These are phyloP conservation scores for Vanacampus margaritifer DNA, from an alignment of 2,113 vertebrate genomes.

Conservation along the genomic window DNA sequence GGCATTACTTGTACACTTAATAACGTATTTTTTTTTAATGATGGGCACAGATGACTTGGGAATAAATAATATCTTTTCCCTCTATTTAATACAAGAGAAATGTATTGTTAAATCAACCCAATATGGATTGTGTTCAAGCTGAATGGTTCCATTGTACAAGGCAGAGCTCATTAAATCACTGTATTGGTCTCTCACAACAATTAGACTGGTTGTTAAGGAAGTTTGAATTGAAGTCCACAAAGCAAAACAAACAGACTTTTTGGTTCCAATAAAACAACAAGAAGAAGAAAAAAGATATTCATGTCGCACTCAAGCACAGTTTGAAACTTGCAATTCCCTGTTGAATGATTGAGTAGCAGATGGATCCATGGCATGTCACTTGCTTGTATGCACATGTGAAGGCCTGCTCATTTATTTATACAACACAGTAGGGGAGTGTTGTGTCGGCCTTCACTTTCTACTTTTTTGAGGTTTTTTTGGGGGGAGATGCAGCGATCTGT, in stretches of 20 bases:
- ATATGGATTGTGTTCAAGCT: neutral
- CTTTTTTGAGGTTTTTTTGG: slow-evolving; percentile 19
- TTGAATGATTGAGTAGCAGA: slow-evolving; percentile 46
- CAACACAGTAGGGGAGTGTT: slow-evolving; percentile 26
- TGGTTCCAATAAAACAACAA: slow-evolving; percentile 28
- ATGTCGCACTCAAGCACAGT: slow-evolving; percentile 29
- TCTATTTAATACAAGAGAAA: neutral
- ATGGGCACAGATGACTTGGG: neutral
- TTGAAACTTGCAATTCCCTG: slow-evolving; percentile 35
- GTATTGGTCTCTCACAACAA: neutral
- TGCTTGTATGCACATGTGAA: slow-evolving; percentile 40
- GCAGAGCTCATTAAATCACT: neutral
- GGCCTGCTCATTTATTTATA: slow-evolving; percentile 53
- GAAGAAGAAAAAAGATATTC: neutral
- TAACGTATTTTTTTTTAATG: neutral
- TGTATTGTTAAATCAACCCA: neutral
- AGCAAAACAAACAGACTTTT: slow-evolving; percentile 14
- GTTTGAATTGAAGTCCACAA: slow-evolving; percentile 27
- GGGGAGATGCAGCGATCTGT: neutral
- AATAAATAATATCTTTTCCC: neutral
- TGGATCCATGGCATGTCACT: slow-evolving; percentile 38
- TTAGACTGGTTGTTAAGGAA: neutral
- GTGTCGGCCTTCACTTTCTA: slow-evolving; percentile 23
- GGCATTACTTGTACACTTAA: neutral
- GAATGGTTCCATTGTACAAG: neutral